Conservation (phyloP, 1,140 invertebrate species). For the Leptinotarsa lineolata region DNA sequence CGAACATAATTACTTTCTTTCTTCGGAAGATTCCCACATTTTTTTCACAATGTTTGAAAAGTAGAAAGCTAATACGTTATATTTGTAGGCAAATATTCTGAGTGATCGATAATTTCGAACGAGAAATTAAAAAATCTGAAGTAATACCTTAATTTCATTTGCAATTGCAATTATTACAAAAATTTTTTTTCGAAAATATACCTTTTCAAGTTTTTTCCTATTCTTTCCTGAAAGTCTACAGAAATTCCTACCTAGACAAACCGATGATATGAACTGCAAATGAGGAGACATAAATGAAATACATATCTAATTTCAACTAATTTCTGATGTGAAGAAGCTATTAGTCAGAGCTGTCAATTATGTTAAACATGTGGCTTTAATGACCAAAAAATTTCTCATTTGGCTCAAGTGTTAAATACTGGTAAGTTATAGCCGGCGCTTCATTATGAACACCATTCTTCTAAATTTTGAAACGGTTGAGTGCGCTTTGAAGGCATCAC, state of each 20-base stretch:
- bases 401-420: slow-evolving; percentile 23
- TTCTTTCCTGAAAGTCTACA: too few species aligned
- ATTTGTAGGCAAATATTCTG: too few species aligned
- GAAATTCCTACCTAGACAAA: neutral
- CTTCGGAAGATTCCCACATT: too few species aligned
- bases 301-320: slow-evolving; percentile 22
- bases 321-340: slow-evolving; percentile 28
- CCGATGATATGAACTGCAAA: neutral
- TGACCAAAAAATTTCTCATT: slow-evolving; percentile 26
- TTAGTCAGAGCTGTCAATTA: slow-evolving; percentile 28
- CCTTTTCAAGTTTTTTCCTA: too few species aligned
- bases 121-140: too few species aligned
- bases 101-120: too few species aligned
- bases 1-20: too few species aligned
- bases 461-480: neutral
- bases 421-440: slow-evolving; percentile 13
- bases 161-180: too few species aligned
- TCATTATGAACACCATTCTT: slow-evolving; percentile 9
- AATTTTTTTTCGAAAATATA: too few species aligned
- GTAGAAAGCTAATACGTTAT: too few species aligned
- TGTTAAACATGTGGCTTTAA: slow-evolving; percentile 22
- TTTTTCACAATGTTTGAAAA: too few species aligned
- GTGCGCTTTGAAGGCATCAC: neutral
- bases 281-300: neutral
- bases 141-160: too few species aligned